Evolutionary conservation across 2,797 vertebrate genomes (phyloP).

Genomic region (Mallotus villosus): DNA sequence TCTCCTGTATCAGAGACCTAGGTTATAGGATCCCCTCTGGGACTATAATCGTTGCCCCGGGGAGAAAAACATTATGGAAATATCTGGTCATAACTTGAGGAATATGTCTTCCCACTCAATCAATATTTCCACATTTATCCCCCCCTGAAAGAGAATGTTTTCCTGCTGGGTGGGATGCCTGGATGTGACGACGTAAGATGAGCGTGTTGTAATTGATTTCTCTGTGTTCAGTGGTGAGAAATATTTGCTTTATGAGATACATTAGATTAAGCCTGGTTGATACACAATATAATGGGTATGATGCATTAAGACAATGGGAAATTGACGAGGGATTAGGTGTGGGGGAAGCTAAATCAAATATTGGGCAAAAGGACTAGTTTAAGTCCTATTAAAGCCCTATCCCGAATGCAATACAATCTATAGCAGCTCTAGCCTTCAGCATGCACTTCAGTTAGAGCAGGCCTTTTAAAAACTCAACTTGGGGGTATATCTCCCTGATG

Average conservation of each 20-base stretch:
- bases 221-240: constrained; percentile 51
- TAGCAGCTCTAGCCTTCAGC: not conserved
- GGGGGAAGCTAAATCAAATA: constrained; percentile 3
- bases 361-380: constrained; percentile 14
- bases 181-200: constrained; percentile 54
- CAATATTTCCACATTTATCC: constrained; percentile 76
- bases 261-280: constrained; percentile 47
- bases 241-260: constrained; percentile 53
- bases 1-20: constrained; percentile 40
- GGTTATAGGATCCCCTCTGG: constrained; percentile 51
- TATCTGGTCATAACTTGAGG: constrained; percentile 63
- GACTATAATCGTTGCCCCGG: constrained; percentile 41
- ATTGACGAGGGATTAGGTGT: constrained; percentile 18
- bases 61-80: constrained; percentile 58
- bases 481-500: not conserved
- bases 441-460: not conserved
- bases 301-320: constrained; percentile 35
- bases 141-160: constrained; percentile 44
- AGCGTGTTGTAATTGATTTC: constrained; percentile 57
- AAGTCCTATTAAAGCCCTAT: not conserved
- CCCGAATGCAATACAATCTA: not conserved
- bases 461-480: not conserved
- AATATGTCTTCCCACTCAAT: constrained; percentile 72
- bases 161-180: constrained; percentile 40
- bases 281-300: constrained; percentile 42